Base-by-base conservation (phyloP, 2,888 invertebrate genomes). In the Eupeodes luniger region DNA sequence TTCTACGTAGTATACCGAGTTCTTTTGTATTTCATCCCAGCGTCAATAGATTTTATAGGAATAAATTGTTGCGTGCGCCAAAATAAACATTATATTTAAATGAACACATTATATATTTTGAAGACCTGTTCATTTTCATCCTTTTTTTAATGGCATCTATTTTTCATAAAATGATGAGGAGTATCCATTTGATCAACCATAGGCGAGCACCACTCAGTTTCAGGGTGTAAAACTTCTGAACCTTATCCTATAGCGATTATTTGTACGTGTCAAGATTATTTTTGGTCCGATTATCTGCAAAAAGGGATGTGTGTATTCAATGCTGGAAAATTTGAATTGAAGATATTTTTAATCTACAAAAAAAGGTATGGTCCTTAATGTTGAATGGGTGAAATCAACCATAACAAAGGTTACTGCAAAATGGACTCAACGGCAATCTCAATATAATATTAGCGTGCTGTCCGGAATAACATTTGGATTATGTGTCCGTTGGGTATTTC, bases 251-350 rank as follows among this genome's bases (percentile, higher is more conserved):
- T 57, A 70, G 36, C 64, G 64, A 77, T 66, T 78, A 77, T 77
- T 59, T 77, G 57, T 57, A 77, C 57, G 70, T 82, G 70, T 66
- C 77, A 77, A 66, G 77, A 82, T 82, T 82, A 82, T 77, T 82
- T 72, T 77, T 57, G 64, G 77, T 78, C 49, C 77, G 77, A 77
- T 82, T 82, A 77, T 70, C 57, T 70, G 57, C 51, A n/a, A 76
- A 40, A 77, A 59, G 16, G 70, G 72, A 64, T 64, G 49, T 55
- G 27, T 67, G 64, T 10, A 57, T 70, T 49, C 49, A 27, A 51
- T n/a, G 49, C 36, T 64, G 62, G 36, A 57, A 76, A 64, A 64
- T 70, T 82, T 55, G 36, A 77, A 77, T 64, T 64, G 70, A 66
- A 49, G 64, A 57, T 64, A 70, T 66, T 70, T 55, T 70, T 19